A percentile compares a stretch with the other conserved stretches of the same genome.
These are phyloP conservation scores for Grus americana DNA, from an alignment of 2,113 vertebrate species.

Conservation along the genomic window DNA sequence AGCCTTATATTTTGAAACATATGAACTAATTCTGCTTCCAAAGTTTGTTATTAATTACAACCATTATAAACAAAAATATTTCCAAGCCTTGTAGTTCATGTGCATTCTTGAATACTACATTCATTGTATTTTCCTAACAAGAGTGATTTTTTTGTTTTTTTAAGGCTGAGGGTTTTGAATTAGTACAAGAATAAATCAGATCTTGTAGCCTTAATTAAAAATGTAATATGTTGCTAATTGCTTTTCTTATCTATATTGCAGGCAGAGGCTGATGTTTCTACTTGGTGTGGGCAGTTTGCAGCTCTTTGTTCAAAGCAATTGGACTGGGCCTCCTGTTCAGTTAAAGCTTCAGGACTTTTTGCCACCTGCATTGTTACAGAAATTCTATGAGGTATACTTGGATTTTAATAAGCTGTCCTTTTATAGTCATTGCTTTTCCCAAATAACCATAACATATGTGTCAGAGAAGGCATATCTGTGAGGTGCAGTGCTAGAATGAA, in stretches of 20 bases:
- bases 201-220: not conserved
- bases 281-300: conserved; percentile 89
- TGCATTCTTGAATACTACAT: not conserved
- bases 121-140: not conserved
- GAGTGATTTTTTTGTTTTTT: not conserved
- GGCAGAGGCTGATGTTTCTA: conserved; percentile 82
- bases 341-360: conserved; percentile 81
- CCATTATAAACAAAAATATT: not conserved
- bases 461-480: not conserved
- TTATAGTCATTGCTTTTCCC: not conserved
- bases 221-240: not conserved
- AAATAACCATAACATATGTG: not conserved
- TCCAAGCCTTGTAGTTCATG: not conserved
- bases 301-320: conserved; percentile 93
- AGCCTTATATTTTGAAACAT: not conserved
- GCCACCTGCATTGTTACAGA: conserved; percentile 75
- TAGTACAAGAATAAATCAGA: not conserved
- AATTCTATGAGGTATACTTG: conserved; percentile 79
- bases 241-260: conserved; percentile 61
- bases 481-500: not conserved
- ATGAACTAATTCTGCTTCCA: not conserved
- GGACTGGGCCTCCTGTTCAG: conserved; percentile 88
- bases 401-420: conserved; percentile 13
- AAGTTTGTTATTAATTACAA: not conserved
- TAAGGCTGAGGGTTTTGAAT: not conserved